A percentile compares a stretch with the other conserved stretches of the same genome.
These are phyloP conservation scores for Pyrgilauda ruficollis DNA, from an alignment of 2,113 vertebrate genomes.

Conservation along the genomic window DNA sequence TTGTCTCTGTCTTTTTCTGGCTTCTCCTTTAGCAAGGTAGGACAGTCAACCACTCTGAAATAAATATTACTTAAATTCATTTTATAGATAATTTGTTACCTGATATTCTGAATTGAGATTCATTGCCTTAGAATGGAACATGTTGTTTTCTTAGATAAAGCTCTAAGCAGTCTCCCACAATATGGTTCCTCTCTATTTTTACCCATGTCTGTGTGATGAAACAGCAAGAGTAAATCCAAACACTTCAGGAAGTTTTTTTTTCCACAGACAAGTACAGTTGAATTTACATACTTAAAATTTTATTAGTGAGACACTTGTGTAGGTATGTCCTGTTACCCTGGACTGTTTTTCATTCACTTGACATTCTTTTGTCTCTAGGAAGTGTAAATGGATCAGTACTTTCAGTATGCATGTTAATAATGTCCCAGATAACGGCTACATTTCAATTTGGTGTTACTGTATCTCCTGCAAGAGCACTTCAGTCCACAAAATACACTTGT, in stretches of 20 bases:
- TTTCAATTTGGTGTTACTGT: not conserved
- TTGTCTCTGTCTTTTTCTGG: not conserved
- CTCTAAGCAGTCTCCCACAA: not conserved
- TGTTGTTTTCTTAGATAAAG: not conserved
- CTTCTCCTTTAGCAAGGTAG: not conserved
- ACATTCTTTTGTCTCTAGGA: not conserved
- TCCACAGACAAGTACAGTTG: not conserved
- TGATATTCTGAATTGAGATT: not conserved
- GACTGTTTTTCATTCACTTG: not conserved
- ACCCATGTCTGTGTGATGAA: fast-evolving
- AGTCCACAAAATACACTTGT: not conserved
- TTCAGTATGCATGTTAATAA: not conserved
- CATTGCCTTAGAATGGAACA: not conserved
- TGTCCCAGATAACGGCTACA: not conserved
- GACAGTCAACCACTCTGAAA: not conserved
- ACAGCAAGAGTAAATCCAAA: not conserved
- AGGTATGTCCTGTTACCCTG: not conserved
- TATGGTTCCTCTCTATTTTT: not conserved
- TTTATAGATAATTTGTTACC: not conserved
- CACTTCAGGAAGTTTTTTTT: not conserved
- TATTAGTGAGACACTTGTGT: not conserved
- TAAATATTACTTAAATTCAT: not conserved
- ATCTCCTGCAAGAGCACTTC: not conserved
- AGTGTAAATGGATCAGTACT: not conserved
- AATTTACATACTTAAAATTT: not conserved